Evolutionary conservation across 2,797 vertebrate genomes (phyloP).

Genomic region (Echiichthys vipera): DNA sequence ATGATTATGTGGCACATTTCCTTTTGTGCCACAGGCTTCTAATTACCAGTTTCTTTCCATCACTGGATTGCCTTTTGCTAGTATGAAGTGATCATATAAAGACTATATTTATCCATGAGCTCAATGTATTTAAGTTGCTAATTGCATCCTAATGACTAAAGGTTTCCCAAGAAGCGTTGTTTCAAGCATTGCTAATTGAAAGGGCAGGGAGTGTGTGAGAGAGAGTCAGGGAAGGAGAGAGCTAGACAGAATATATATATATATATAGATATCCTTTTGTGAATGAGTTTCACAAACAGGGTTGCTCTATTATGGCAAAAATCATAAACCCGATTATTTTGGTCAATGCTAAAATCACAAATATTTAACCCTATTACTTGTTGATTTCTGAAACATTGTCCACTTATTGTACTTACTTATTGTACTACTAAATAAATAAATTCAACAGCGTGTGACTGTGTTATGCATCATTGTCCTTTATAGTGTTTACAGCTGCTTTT

Average conservation of each 20-base stretch:
- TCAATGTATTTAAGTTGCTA: slow-evolving; percentile 65
- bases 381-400: too few species aligned
- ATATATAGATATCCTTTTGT: not conserved
- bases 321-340: too few species aligned
- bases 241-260: too few species aligned
- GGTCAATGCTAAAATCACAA: too few species aligned
- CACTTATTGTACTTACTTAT: too few species aligned
- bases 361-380: too few species aligned
- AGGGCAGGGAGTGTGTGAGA: slow-evolving; percentile 49
- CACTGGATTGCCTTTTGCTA: slow-evolving; percentile 26
- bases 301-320: too few species aligned
- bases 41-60: slow-evolving; percentile 65
- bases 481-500: slow-evolving; percentile 46
- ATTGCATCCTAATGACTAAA: slow-evolving; percentile 75
- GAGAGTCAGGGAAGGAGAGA: slow-evolving; percentile 19
- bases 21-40: slow-evolving; percentile 62
- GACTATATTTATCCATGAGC: slow-evolving; percentile 70
- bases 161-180: slow-evolving; percentile 68
- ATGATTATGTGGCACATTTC: slow-evolving; percentile 68
- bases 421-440: too few species aligned
- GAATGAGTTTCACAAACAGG: not conserved
- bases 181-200: slow-evolving; percentile 63
- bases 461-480: slow-evolving; percentile 28
- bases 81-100: slow-evolving; percentile 72
- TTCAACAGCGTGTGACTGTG: too few species aligned